Conservation (phyloP, 2,797 vertebrate species). For the Kryptopterus vitreolus region DNA sequence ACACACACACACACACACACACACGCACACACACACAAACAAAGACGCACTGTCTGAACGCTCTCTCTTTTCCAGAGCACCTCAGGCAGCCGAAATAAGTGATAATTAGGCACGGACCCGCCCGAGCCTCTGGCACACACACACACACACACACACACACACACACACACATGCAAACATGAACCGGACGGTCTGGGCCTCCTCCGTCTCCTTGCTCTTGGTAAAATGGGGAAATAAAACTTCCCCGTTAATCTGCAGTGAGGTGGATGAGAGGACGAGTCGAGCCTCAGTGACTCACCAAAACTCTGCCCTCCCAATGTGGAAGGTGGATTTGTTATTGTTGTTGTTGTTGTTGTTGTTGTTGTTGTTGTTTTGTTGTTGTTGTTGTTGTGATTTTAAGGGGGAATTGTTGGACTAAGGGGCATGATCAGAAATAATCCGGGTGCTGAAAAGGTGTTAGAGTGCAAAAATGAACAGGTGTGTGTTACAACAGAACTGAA, state of each 20-base stretch:
- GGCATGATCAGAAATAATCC: too few relatives aligned
- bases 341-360: too few relatives aligned
- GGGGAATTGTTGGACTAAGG: too few relatives aligned
- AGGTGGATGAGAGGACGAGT: constrained; percentile 69
- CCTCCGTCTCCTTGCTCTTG: constrained; percentile 43
- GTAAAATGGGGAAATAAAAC: constrained; percentile 64
- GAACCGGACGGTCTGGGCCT: constrained; percentile 58
- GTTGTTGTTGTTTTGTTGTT: too few relatives aligned
- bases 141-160: constrained; percentile 34
- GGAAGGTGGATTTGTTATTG: too few relatives aligned
- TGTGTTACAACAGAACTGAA: not conserved
- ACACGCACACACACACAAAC: not conserved
- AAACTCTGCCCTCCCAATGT: not conserved
- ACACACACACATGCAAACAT: constrained; percentile 63
- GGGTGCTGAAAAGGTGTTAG: too few relatives aligned
- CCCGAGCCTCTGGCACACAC: constrained; percentile 52
- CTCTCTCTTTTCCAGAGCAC: constrained; percentile 35
- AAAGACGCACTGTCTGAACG: constrained; percentile 33
- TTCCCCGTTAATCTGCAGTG: constrained; percentile 71
- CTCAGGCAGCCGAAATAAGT: constrained; percentile 43
- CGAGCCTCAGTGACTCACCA: constrained; percentile 62
- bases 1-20: not conserved
- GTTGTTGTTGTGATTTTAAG: too few relatives aligned
- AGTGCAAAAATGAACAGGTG: not conserved
- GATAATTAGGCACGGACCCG: constrained; percentile 56